These are phyloP conservation scores for Spatulosminthurus flaviceps DNA, from an alignment of 2,888 invertebrate genomes.

Conservation along the genomic window DNA sequence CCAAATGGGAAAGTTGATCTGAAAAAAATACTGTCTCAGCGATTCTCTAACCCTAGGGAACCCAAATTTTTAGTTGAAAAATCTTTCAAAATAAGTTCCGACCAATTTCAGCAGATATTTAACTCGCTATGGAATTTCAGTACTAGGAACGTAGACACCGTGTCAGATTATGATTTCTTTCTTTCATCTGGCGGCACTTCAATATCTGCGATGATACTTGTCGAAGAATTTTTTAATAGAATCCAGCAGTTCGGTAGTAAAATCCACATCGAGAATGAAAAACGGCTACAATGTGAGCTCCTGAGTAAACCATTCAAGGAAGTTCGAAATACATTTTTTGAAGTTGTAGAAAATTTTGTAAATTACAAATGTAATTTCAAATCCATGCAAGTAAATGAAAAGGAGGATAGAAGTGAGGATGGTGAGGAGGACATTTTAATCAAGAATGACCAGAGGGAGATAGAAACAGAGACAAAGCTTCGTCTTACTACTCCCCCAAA, in stretches of 20 bases:
- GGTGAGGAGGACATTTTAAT: no score
- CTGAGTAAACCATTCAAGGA: constrained; percentile 64
- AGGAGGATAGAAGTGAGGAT: background rate
- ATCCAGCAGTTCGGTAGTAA: constrained; percentile 53
- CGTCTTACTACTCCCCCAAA: background rate
- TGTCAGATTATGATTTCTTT: constrained; percentile 63
- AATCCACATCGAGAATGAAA: constrained; percentile 58
- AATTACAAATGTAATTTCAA: constrained; percentile 26
- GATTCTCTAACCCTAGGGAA: background rate
- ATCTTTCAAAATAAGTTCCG: constrained; percentile 3
- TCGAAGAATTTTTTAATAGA: constrained; percentile 70
- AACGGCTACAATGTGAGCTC: constrained; percentile 64
- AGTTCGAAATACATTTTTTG: constrained; percentile 56
- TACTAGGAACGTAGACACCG: background rate
- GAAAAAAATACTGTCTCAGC: background rate
- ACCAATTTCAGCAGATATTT: constrained; percentile 22
- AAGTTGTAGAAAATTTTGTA: constrained; percentile 35
- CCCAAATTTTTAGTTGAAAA: background rate
- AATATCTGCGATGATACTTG: constrained; percentile 74
- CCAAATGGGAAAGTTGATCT: constrained; percentile 76
- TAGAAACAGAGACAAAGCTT: no score
- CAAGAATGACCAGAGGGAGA: no score
- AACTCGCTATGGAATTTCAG: constrained; percentile 42
- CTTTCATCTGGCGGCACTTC: constrained; percentile 75
- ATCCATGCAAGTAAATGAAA: background rate